Percentiles rank a stretch among this genome's conserved stretches.
Evolutionary conservation across 2,113 vertebrate species (phyloP).

Genomic region (Sinocyclocheilus anshuiensis): DNA sequence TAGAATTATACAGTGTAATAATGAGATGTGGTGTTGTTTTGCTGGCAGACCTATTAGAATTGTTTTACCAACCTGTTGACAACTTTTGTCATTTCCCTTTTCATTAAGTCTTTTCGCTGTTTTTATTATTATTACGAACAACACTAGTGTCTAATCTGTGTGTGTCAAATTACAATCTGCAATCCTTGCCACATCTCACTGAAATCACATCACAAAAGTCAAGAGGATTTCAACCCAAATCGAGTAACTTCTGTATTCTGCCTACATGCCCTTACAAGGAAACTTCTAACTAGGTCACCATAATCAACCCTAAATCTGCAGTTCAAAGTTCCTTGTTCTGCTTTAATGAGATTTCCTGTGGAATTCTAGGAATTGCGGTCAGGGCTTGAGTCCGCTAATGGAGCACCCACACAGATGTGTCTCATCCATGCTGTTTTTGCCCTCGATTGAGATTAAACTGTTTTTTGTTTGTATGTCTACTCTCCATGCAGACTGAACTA

Average conservation of each 20-base stretch:
- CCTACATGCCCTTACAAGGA: slow-evolving; percentile 32
- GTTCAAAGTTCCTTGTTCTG: slow-evolving; percentile 42
- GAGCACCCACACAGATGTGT: slow-evolving; percentile 15
- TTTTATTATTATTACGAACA: neutral
- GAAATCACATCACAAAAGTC: neutral
- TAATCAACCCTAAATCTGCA: slow-evolving; percentile 43
- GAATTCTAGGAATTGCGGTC: slow-evolving; percentile 33
- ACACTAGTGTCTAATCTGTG: neutral
- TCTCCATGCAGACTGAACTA: neutral
- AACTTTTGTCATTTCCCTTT: neutral
- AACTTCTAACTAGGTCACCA: slow-evolving; percentile 19
- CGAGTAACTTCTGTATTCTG: neutral
- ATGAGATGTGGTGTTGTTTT: neutral
- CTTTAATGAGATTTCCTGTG: slow-evolving; percentile 45
- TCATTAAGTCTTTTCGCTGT: neutral
- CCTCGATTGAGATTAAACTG: slow-evolving; percentile 2
- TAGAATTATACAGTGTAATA: neutral
- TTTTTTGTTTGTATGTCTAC: slow-evolving; percentile 3
- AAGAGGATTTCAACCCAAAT: neutral
- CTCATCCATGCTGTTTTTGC: neutral
- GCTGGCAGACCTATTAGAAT: neutral
- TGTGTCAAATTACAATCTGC: neutral
- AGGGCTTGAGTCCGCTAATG: slow-evolving; percentile 29
- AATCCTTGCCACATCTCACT: neutral
- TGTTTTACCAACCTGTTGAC: slow-evolving; percentile 33